Percentiles rank a stretch among this genome's conserved stretches.
Evolutionary conservation across 2,888 invertebrate species (phyloP).

Genomic region (Perizoma flavofasciatum): DNA sequence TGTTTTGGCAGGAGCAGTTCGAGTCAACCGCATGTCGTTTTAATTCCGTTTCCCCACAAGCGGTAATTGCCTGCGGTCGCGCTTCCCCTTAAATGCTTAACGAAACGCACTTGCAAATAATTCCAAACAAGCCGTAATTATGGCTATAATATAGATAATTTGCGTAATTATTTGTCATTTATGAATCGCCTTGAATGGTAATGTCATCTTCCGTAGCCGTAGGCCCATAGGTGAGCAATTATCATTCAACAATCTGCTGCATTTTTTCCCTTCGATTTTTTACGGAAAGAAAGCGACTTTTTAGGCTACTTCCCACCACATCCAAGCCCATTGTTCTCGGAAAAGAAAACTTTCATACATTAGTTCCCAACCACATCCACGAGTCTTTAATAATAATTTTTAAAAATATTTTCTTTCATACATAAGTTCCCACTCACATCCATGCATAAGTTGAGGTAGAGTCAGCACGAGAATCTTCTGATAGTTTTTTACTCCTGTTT

Average conservation of each 20-base stretch:
- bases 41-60: conserved; percentile 24
- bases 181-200: conserved; percentile 54
- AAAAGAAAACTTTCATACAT: too few species aligned
- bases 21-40: conserved; percentile 60
- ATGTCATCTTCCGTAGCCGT: conserved; percentile 59
- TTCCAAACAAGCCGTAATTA: conserved; percentile 56
- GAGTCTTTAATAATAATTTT: too few species aligned
- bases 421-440: too few species aligned
- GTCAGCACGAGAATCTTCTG: too few species aligned
- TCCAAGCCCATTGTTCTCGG: too few species aligned
- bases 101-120: conserved; percentile 52
- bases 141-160: conserved; percentile 50
- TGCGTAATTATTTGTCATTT: conserved; percentile 62
- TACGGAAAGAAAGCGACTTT: not conserved
- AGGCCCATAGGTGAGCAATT: conserved; percentile 47
- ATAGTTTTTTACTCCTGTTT: too few species aligned
- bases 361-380: too few species aligned
- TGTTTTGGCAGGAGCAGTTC: conserved; percentile 52
- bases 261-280: conserved; percentile 12
- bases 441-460: too few species aligned
- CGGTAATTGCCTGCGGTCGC: conserved; percentile 2
- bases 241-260: conserved; percentile 28
- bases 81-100: conserved; percentile 25
- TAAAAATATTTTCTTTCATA: too few species aligned
- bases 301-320: too few species aligned